These are phyloP conservation scores for Chamaea fasciata DNA, from an alignment of 2,113 vertebrate genomes.

Conservation along the genomic window DNA sequence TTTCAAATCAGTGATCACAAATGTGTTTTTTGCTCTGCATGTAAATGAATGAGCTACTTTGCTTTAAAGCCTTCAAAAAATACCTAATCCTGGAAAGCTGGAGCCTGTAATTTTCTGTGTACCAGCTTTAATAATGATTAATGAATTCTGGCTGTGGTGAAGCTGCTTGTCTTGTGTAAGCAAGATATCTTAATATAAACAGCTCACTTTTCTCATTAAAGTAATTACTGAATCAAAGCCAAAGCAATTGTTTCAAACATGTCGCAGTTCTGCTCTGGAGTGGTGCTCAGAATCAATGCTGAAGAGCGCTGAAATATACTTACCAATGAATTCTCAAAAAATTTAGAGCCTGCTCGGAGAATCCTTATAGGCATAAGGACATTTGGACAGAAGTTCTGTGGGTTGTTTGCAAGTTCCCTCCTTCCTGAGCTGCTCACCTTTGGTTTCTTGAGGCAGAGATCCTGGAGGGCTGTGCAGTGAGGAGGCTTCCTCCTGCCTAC, in stretches of 20 bases:
- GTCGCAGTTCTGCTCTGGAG: neutral
- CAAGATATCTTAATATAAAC: constrained; percentile 6
- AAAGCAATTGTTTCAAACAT: neutral
- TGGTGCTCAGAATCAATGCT: neutral
- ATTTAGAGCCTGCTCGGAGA: fast-evolving
- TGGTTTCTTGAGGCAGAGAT: neutral
- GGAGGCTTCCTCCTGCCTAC: neutral
- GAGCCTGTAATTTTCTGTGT: neutral
- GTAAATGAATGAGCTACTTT: neutral
- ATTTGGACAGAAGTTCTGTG: neutral
- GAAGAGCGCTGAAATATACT: neutral
- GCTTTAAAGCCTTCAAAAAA: neutral
- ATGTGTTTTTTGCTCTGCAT: neutral
- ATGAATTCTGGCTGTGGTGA: neutral
- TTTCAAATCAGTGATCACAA: neutral
- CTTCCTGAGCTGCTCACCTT: neutral
- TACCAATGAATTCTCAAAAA: neutral
- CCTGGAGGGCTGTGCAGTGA: neutral
- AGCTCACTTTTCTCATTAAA: constrained; percentile 31
- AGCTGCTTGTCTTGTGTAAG: constrained; percentile 10
- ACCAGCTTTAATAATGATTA: neutral
- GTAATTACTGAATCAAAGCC: constrained; percentile 23
- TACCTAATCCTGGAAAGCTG: neutral
- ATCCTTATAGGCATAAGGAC: neutral
- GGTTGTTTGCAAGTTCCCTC: neutral